Evolutionary conservation across 1,140 invertebrate genomes (phyloP), one percentile per base, ranked within the genome.

Genomic region (Samia ricini): DNA sequence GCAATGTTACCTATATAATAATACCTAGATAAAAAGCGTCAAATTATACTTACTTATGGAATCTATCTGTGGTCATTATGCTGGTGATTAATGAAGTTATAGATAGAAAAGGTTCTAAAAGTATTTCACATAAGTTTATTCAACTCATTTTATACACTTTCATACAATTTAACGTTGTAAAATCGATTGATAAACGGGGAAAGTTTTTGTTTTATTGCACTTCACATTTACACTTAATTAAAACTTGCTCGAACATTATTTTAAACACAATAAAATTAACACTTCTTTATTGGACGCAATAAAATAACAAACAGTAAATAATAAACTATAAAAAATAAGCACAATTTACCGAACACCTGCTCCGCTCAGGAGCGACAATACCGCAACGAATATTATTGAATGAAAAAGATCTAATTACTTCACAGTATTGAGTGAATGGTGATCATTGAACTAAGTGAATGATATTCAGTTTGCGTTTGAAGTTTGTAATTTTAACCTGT

Each of bases 1-100:
- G 21, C 49, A 62, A 33, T 15, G 33, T 42, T 8, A 42, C 33
- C 7, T 42, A 42, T 15, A 42, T 42, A 42, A 42, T 42, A 42
- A 15, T 10, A 5, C n/a, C 3, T 42, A 70, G 52, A 49, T 67
- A 60, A 57, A 48, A 56, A 36, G 21, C 21, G 19, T 48, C 15
- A 15, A 42, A 52, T 33, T 56, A 24, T 71, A 83, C 86, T 86
- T 80, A 89, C 87, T 89, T 89, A 64, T 89, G 87, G 72, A 89
- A 89, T 69, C 87, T 81, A 68, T 89, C 85, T 49, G 87, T 89
- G 52, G 83, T 83, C 87, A 89, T 89, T 74, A 81, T 81, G 61
- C 24, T 58, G 61, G 18, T 15, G n/a, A 4, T 42, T 18, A 42
- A 57, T 19, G 26, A n/a, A 60, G 36, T 42, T 23, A 42, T 8